These are phyloP conservation scores for Catalaphyllia jardinei DNA, from an alignment of 64 coral and sea anemone genomes.

Conservation along the genomic window DNA sequence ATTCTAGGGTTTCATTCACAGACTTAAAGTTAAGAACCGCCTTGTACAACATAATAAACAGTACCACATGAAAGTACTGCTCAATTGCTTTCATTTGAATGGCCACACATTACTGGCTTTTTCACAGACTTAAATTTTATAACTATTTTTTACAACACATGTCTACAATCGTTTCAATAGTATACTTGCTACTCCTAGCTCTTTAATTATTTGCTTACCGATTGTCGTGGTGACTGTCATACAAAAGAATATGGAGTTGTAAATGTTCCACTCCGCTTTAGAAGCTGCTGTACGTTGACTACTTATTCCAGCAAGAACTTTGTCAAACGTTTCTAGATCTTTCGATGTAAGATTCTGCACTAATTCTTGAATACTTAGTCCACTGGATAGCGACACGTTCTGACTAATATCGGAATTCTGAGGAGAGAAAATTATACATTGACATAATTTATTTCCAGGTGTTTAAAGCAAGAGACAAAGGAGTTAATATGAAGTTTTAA, in stretches of 20 bases:
- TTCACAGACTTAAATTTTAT: too few relatives aligned
- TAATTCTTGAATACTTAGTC: conserved; percentile 22
- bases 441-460: not conserved
- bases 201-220: conserved; percentile 38
- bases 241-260: conserved; percentile 93
- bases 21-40: not conserved
- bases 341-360: conserved; percentile 65
- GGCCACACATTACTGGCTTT: too few relatives aligned
- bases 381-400: conserved; percentile 29
- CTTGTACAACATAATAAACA: not conserved
- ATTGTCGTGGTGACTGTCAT: conserved; percentile 93
- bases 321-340: conserved; percentile 65
- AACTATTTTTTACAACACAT: too few relatives aligned
- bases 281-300: conserved; percentile 36
- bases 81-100: too few relatives aligned
- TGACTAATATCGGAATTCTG: conserved; percentile 67
- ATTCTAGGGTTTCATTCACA: not conserved
- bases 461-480: too few relatives aligned
- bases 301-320: conserved; percentile 53
- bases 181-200: too few relatives aligned
- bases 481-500: too few relatives aligned
- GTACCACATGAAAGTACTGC: too few relatives aligned
- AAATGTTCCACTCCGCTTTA: conserved; percentile 71
- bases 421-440: not conserved
- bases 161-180: too few relatives aligned